phyloP scores from a whole-genome alignment of 2,797 vertebrate genomes.

The Coendou prehensilis region DNA sequence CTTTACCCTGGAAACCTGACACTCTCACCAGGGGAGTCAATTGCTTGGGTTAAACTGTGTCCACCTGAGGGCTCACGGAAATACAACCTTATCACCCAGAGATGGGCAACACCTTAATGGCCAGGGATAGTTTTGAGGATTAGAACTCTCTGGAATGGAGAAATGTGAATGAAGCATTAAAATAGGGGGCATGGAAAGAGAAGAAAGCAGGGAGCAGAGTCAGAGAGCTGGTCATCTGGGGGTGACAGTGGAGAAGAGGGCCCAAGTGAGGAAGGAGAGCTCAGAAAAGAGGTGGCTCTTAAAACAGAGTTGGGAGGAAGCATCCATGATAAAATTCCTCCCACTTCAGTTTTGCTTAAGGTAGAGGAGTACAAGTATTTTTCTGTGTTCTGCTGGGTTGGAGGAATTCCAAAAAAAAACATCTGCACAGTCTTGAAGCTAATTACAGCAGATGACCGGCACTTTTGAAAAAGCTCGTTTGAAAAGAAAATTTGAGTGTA shows the following conservation, averaged over 20 bases:
- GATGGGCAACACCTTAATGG: not conserved
- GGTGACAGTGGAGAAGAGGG: not conserved
- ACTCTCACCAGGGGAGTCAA: not conserved
- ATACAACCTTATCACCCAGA: not conserved
- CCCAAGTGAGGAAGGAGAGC: not conserved
- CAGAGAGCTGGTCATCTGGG: not conserved
- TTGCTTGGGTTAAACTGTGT: not conserved
- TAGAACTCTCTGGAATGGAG: not conserved
- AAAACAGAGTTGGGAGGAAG: not conserved
- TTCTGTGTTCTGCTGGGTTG: constrained; percentile 37
- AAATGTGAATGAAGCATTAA: not conserved
- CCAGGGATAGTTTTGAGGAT: not conserved
- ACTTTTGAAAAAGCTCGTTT: constrained; percentile 15
- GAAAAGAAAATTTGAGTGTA: constrained; percentile 47
- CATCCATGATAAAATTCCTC: not conserved
- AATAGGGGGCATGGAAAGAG: not conserved
- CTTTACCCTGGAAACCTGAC: not conserved
- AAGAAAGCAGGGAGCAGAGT: not conserved
- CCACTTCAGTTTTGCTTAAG: not conserved
- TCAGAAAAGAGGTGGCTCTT: not conserved
- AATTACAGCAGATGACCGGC: not conserved
- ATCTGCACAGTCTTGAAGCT: constrained; percentile 20
- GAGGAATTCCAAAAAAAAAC: constrained; percentile 15
- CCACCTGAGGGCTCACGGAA: not conserved
- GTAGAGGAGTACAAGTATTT: not conserved